Evolutionary conservation across 53 echinoderm and acorn worm species (phyloP), one percentile per base, ranked within the genome.

Genomic region (Patiria pectinifera): DNA sequence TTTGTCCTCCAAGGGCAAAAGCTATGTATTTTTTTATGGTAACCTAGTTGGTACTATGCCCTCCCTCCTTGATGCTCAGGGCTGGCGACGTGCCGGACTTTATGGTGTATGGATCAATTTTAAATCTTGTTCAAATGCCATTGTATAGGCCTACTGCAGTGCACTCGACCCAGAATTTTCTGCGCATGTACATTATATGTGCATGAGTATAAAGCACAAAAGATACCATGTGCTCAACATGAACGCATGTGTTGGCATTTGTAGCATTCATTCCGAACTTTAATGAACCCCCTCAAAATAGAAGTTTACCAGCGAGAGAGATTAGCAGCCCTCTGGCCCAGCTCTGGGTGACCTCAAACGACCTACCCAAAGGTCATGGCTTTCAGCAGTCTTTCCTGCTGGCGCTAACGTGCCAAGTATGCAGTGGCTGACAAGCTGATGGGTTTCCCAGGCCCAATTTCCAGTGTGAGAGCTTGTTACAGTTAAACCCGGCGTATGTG

Each of bases 331-430:
- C 74, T 53, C 59, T 82, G 59, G 58, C 59, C 82, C 24, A 82
- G 82, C 82, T 82, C 82, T 59, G 23, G 80, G 53, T 59, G 59
- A 82, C 82, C 82, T 82, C 59, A 58, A 21, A 82, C 8, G 82
- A 21, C n/a, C 59, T 6, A 35, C 46, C 10, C 9, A 82, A 79
- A 82, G 82, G 82, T 82, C 82, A 82, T 22, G 59, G 53, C 82
- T 58, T 58, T 82, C 59, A 59, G 5, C 59, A 82, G 24, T 8
- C 59, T 6, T 59, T 58, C 53, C 19, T 21, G 82, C 49, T 45
- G 6, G 19, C 4, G 66, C 12, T 2, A 66, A 66, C 66, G 6
- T 59, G 45, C 59, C 14, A 58, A 59, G 82, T 59, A 82, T 82
- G 59, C 82, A 1, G 35, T 0, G 78, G 12, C 48, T 49, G 82